Conservation (phyloP, 2,797 vertebrate species). For the Sciurus vulgaris region DNA sequence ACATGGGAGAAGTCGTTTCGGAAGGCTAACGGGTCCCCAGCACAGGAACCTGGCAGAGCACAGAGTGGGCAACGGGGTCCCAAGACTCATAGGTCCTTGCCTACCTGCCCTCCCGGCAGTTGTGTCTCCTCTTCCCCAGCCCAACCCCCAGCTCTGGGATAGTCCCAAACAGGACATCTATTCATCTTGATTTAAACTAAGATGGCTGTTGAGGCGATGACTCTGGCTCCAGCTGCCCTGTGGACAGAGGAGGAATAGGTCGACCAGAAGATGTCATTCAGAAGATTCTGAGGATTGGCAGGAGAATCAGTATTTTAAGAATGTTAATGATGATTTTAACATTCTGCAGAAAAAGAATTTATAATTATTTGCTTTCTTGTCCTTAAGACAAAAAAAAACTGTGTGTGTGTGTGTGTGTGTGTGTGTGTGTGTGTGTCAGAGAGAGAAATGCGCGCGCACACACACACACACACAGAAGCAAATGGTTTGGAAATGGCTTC, state of each 20-base stretch:
- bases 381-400: neutral
- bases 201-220: neutral
- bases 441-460: no score
- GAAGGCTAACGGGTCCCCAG: neutral
- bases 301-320: neutral
- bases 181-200: neutral
- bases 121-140: neutral
- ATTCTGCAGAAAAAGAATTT: neutral
- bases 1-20: slow-evolving; percentile 65
- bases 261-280: neutral
- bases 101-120: no score
- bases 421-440: no score
- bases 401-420: neutral
- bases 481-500: neutral
- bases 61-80: rapidly evolving
- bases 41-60: neutral
- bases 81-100: rapidly evolving
- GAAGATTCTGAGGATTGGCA: neutral
- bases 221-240: neutral
- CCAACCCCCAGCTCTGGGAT: neutral
- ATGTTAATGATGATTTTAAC: neutral
- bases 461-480: neutral
- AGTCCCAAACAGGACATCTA: neutral
- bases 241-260: neutral
- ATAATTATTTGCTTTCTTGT: neutral